Evolutionary conservation across 2,113 vertebrate genomes (phyloP), one percentile per base, ranked within the genome.

Genomic region (Cyphomyrus discorhynchus): DNA sequence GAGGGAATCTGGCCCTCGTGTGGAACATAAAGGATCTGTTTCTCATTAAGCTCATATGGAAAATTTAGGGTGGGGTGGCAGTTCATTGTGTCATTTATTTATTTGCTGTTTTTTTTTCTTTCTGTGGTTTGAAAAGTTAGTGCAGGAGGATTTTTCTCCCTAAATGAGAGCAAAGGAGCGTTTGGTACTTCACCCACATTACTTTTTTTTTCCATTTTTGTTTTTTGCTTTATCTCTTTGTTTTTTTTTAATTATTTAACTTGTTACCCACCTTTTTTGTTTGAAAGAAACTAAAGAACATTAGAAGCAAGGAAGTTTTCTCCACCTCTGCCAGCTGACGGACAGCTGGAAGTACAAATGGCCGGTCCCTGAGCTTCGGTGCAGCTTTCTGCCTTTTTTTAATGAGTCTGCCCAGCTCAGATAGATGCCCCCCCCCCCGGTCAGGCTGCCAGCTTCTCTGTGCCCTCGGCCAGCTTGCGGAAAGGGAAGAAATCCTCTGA

Each of bases 71-170:
- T 47, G 45, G 46, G 45, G 87, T 56, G 39, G 35, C 87, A 49
- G 19, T 88, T 88, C 52, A 62, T 88, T 88, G 15, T 88, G 39
- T 27, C 21, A 77, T 24, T 88, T 74, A 31, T 74, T 31, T 88
- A 62, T 74, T 88, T 77, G 21, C 39, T 47, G n/a, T 45, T 27
- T 19, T 84, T 13, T 80, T 35, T 42, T 86, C 17, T 46, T 35
- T 50, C 46, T 66, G 50, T 5, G 77, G 50, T 19, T 56, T 42
- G 19, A 50, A 66, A 87, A 52, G 82, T 35, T 31, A 56, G 31
- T 56, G 3, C 27, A 3, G 50, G 45, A 52, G 62, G n/a, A 19
- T 87, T 46, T 80, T 70, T 88, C 87, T 84, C 77, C 85, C 90
- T 8, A 42, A 62, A 90, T 42, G 31, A 74, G 24, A 87, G 58